These are phyloP conservation scores for Pseudoips prasinana DNA, from an alignment of 2,888 invertebrate species.

Conservation along the genomic window DNA sequence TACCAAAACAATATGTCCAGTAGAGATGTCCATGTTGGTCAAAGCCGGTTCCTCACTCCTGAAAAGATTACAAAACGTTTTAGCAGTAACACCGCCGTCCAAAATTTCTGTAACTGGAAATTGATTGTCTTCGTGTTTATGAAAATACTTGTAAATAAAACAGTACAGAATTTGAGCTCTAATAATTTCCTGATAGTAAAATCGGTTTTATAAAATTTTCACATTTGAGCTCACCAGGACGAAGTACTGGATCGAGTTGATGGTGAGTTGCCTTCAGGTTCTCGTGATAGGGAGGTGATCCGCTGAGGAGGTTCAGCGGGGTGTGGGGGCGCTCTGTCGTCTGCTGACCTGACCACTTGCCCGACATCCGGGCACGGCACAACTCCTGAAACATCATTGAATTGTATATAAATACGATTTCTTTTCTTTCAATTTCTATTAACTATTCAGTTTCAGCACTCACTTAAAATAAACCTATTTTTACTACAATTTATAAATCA, in stretches of 20 bases:
- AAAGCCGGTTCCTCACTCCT: constrained; percentile 97
- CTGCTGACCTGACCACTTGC: constrained; percentile 85
- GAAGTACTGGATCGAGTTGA: constrained; percentile 97
- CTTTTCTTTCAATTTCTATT: too few species aligned
- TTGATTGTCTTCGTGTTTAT: too few species aligned
- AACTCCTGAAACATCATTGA: constrained; percentile 83
- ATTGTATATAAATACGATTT: constrained; percentile 1
- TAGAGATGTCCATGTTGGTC: constrained; percentile 99
- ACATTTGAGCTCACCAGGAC: constrained; percentile 89
- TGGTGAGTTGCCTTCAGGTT: constrained; percentile 89
- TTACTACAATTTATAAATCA: too few species aligned
- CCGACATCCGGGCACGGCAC: constrained; percentile 94
- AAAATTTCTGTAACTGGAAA: too few species aligned
- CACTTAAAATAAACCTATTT: too few species aligned
- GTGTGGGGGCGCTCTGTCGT: constrained; percentile 53
- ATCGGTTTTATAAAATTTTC: too few species aligned
- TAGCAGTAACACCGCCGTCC: too few species aligned
- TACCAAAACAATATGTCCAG: constrained; percentile 97
- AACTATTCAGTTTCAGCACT: too few species aligned
- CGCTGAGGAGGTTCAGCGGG: constrained; percentile 82
- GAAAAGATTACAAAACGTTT: constrained; percentile 21
- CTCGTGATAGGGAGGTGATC: constrained; percentile 90
- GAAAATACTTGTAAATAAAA: too few species aligned
- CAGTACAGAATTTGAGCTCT: too few species aligned
- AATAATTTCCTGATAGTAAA: too few species aligned